Base-by-base conservation (phyloP, 2,113 vertebrate species). In the Cranoglanis bouderius region DNA sequence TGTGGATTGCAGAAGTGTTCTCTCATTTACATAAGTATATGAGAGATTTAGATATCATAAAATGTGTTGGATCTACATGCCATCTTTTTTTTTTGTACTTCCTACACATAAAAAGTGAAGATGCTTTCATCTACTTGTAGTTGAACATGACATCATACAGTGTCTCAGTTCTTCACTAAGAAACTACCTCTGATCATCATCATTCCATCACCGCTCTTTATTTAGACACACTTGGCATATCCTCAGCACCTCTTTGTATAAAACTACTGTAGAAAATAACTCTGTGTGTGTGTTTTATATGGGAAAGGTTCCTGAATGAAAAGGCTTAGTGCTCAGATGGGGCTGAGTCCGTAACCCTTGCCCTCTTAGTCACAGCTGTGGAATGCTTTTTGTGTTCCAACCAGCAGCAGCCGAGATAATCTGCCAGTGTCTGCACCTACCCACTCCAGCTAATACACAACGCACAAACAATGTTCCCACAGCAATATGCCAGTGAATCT, bases 331-430 rank as follows among this genome's bases (percentile, higher is more conserved):
- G 91, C 86, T 94, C 93, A 91, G 93, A 91, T 90, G 85, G 85
- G 94, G 86, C 90, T 87, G 89, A 93, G 90, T 93, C 89, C 40
- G 91, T 92, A 93, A 95, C 92, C 94, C 93, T 87, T 94, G 91
- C 85, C 91, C 94, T 87, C 91, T 94, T 93, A 94, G 88, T 95
- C 94, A 94, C 92, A 89, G 90, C 90, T 85, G 91, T 95, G 92
- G 95, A 95, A 95, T 95, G 93, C 90, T 92, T 88, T 94, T 95
- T 94, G 91, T 94, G 91, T 63, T 91, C 89, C 75, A 88, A 89
- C 90, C 85, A 92, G 89, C 87, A 88, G 89, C 86, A 88, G 85
- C 29, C 82, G 67, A 82, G 89, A 90, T 82, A 87, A 88, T 92
- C 83, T 92, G 88, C 86, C 84, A 84, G 75, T 82, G 88, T 92